Conservation (phyloP, 2,888 invertebrate species). For the Diloba caeruleocephala region DNA sequence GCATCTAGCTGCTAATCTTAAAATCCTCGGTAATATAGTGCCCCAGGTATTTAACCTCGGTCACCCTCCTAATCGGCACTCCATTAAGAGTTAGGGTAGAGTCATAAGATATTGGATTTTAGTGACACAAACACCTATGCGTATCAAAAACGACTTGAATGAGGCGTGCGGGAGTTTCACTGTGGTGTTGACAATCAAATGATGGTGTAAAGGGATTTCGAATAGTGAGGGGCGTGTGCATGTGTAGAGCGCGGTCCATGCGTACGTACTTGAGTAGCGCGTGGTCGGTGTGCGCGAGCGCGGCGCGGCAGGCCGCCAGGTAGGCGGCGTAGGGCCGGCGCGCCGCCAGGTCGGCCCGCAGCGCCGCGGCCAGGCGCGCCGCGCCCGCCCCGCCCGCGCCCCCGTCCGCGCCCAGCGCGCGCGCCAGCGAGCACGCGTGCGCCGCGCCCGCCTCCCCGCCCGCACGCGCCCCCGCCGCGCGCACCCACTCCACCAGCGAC, state of each 20-base stretch:
- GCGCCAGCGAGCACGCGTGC: slow-evolving; percentile 59
- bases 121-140: too few relatives aligned
- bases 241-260: background rate
- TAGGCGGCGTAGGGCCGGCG: slow-evolving; percentile 81
- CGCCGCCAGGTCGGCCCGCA: slow-evolving; percentile 81
- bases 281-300: slow-evolving; percentile 71
- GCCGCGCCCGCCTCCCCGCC: slow-evolving; percentile 63
- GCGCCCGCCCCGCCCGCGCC: slow-evolving; percentile 28
- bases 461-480: slow-evolving; percentile 68
- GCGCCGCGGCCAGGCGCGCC: slow-evolving; percentile 74
- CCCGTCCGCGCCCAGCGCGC: slow-evolving; percentile 52
- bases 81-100: too few relatives aligned
- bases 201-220: too few relatives aligned
- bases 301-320: slow-evolving; percentile 77
- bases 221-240: too few relatives aligned
- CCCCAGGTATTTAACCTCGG: too few relatives aligned
- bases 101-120: too few relatives aligned
- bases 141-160: too few relatives aligned
- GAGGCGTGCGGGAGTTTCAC: too few relatives aligned
- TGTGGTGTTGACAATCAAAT: too few relatives aligned
- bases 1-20: too few relatives aligned
- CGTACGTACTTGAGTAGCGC: slow-evolving; percentile 48
- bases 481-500: slow-evolving; percentile 79
- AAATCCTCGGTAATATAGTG: too few relatives aligned
- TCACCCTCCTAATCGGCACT: too few relatives aligned